Evolutionary conservation across 2,797 vertebrate genomes (phyloP), one percentile per base, ranked within the genome.

Genomic region (Enteromius trimaculatus): DNA sequence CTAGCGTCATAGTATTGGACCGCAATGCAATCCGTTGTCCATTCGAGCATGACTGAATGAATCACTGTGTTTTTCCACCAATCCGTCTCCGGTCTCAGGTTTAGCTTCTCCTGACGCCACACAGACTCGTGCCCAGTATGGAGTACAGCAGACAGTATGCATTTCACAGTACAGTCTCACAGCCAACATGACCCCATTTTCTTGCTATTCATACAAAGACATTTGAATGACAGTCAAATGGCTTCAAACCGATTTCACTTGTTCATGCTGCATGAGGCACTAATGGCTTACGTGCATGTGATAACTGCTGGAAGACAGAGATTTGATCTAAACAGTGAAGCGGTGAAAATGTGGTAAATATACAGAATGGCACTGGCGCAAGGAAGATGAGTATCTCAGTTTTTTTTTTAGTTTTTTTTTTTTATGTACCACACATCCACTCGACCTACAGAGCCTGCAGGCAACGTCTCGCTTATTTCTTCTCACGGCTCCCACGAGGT

Each of bases 181-280:
- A 80, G 81, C 71, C 82, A 85, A 75, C 31, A 49, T 86, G 80
- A 77, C 80, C 79, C 81, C 78, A 84, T 77, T 85, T 74, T 74
- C 87, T 88, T 87, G 34, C 85, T 84, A 88, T 88, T 77, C 81
- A 85, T 82, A 86, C 84, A 78, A 69, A 82, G 81, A 34, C 51
- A 93, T 94, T 94, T 95, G 93, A 94, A 93, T 94, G 88, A 77
- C 89, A 94, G 89, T 90, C 91, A 94, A 93, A 95, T 94, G 74
- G 39, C 75, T 75, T 87, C 86, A 90, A 93, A 94, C 91, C 81
- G 91, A 92, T 92, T 92, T 72, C 82, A 86, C 88, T 89, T 90
- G 88, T 81, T 86, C 84, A 80, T 88, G 90, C 77, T 87, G 72
- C 69, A 21, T 47, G 85, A 84, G 86, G 77, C 77, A 80, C 74